Conservation (phyloP, 2,888 invertebrate genomes). For the Halictus ligatus region DNA sequence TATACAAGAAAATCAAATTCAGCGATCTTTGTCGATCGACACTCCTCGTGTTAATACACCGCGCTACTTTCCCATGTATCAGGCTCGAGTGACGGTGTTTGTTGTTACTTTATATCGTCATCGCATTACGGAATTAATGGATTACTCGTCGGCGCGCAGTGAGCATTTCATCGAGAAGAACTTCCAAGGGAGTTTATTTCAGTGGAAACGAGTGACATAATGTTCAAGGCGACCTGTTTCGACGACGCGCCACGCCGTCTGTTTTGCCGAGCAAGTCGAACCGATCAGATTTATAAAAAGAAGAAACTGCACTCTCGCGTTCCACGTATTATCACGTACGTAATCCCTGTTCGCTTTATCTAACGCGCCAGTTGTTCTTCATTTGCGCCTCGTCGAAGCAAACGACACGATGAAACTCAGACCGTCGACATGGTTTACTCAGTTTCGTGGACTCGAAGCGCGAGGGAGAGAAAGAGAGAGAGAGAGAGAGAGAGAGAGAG, state of each 20-base stretch:
- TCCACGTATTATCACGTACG: not conserved
- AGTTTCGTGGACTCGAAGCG: not conserved
- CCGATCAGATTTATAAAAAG: not conserved
- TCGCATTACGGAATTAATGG: not conserved
- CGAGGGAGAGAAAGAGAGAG: not conserved
- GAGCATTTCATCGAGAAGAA: conserved; percentile 30
- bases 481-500: too few species aligned
- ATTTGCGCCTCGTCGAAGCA: conserved; percentile 15
- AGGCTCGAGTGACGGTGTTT: not conserved
- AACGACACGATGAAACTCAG: conserved; percentile 13
- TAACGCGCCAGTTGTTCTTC: conserved; percentile 20
- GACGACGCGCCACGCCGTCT: not conserved
- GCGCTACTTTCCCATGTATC: not conserved
- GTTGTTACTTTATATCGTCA: not conserved
- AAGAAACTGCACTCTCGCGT: not conserved
- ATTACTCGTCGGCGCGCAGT: not conserved
- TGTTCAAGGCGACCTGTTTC: conserved; percentile 17
- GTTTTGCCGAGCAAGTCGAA: not conserved
- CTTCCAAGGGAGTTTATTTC: conserved; percentile 36
- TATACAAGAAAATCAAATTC: too few species aligned
- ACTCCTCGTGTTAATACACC: not conserved
- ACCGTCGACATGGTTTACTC: conserved; percentile 4
- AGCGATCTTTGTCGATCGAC: not conserved
- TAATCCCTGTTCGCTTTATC: not conserved
- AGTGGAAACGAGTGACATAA: conserved; percentile 37